Evolutionary conservation across 2,888 invertebrate genomes (phyloP), one percentile per base, ranked within the genome.

Genomic region (Phaedon cochleariae): DNA sequence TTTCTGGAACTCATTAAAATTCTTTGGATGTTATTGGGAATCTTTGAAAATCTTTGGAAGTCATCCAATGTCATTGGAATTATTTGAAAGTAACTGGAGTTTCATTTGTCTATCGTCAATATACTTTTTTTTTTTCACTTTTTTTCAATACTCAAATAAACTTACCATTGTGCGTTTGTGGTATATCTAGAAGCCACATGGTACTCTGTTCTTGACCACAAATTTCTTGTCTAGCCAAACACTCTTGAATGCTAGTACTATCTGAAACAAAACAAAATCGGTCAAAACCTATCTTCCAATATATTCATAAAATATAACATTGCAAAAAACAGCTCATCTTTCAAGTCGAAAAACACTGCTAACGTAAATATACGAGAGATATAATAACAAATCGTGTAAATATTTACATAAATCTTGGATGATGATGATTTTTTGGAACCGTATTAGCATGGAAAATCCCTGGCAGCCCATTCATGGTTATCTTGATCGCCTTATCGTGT

Each of bases 111-210:
- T n/a, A n/a, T n/a, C n/a, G n/a, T n/a, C n/a, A n/a, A n/a, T n/a
- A n/a, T n/a, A n/a, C n/a, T n/a, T n/a, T n/a, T n/a, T n/a, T n/a
- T n/a, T n/a, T n/a, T n/a, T n/a, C n/a, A n/a, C n/a, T n/a, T n/a
- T n/a, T n/a, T n/a, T n/a, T n/a, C n/a, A n/a, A n/a, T n/a, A n/a
- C n/a, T n/a, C n/a, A n/a, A n/a, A n/a, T 26, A 29, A 70, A 73
- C 79, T 84, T 83, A 88, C 88, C 88, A 86, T 88, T 87, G 84
- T 45, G 57, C 78, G 86, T 86, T 84, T 88, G 88, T 79, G 89
- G 89, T 84, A 89, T 87, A 84, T 90, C 90, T 81, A 90, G 85
- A 80, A 90, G 87, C 90, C 90, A 90, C 90, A 90, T 90, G 81
- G 87, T 88, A 84, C 86, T 87, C 81, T 87, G 87, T 82, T 84